phyloP scores from a whole-genome alignment of 2,797 vertebrate species.

The Anisognathus igniventris region DNA sequence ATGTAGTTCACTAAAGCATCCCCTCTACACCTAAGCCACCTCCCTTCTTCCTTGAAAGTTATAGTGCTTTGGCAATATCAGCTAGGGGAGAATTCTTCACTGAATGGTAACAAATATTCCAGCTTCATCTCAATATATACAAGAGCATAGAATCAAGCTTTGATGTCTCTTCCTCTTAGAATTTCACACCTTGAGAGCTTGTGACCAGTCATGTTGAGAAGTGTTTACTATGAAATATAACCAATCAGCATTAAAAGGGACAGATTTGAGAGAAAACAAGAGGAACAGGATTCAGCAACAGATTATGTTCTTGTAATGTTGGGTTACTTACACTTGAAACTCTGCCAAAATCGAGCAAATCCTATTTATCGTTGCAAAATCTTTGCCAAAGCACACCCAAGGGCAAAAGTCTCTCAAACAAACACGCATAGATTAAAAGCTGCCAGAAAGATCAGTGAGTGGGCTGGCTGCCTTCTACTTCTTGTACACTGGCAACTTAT shows the following conservation, averaged over 20 bases:
- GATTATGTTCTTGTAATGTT: not conserved
- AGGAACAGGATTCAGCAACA: conserved; percentile 10
- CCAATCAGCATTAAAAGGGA: not conserved
- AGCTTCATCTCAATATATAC: not conserved
- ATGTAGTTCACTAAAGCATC: not conserved
- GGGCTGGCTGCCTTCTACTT: not conserved
- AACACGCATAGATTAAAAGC: not conserved
- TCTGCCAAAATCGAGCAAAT: conserved; percentile 42
- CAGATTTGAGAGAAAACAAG: conserved; percentile 5
- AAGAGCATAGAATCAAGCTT: not conserved
- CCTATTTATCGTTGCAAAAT: conserved; percentile 12
- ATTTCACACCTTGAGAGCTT: conserved; percentile 38
- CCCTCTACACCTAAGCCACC: not conserved
- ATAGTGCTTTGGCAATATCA: conserved; percentile 33
- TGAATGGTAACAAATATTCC: not conserved
- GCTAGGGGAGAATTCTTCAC: conserved; percentile 6
- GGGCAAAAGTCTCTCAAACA: conserved; percentile 49
- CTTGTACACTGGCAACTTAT: not conserved
- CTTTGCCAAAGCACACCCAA: conserved; percentile 54
- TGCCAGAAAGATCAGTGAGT: not conserved
- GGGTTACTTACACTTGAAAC: not conserved
- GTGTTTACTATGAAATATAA: conserved; percentile 14
- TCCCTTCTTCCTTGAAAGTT: conserved; percentile 15
- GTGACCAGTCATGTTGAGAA: not conserved
- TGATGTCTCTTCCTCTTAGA: not conserved